These are phyloP conservation scores for Suillia variegata DNA, from an alignment of 2,888 invertebrate species.

Conservation along the genomic window DNA sequence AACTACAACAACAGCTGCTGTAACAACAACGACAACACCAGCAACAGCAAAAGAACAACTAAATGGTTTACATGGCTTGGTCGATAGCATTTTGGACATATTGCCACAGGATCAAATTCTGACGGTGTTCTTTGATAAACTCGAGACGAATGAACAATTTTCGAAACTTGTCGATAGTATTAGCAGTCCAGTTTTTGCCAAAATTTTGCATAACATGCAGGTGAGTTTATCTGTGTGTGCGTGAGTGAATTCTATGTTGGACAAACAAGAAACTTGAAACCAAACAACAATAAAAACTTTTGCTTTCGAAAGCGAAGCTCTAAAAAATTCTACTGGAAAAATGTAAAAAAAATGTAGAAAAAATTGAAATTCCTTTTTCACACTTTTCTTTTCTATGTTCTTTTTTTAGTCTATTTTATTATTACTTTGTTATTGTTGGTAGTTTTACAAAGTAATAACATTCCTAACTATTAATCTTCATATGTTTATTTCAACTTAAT, in stretches of 20 bases:
- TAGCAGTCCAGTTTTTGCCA: conserved; percentile 51
- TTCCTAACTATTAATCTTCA: too few species aligned
- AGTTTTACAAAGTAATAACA: too few species aligned
- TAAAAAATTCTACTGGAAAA: neutral
- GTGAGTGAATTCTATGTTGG: neutral
- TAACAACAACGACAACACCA: conserved; percentile 13
- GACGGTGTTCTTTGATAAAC: conserved; percentile 57
- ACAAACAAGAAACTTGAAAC: conserved; percentile 1
- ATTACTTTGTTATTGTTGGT: too few species aligned
- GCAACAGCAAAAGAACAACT: conserved; percentile 36
- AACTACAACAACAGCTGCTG: too few species aligned
- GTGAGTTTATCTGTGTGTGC: conserved; percentile 40
- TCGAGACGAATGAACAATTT: conserved; percentile 55
- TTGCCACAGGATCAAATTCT: conserved; percentile 60
- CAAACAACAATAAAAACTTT: neutral
- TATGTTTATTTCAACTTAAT: too few species aligned
- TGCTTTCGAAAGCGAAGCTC: neutral
- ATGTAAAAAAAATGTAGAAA: neutral
- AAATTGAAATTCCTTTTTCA: conserved; percentile 2
- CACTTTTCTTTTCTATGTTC: neutral
- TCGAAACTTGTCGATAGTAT: conserved; percentile 54
- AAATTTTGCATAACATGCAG: conserved; percentile 52
- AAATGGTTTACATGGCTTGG: conserved; percentile 56
- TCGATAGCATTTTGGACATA: conserved; percentile 54
- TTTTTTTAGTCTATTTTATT: too few species aligned